Conservation (phyloP, 2,113 vertebrate species). For the Dasypus novemcinctus region DNA sequence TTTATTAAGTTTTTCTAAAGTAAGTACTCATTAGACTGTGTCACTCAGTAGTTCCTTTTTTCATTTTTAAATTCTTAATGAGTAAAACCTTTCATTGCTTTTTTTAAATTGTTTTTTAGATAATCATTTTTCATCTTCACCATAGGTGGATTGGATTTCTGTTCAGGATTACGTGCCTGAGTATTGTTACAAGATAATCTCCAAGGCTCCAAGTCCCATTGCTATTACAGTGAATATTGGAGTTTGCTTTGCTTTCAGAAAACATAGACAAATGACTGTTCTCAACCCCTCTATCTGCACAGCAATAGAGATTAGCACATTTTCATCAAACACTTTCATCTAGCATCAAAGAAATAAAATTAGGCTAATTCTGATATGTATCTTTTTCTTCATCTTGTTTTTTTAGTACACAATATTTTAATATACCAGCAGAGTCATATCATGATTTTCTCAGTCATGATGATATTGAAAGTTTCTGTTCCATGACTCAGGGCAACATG, state of each 20-base stretch:
- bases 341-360: constrained; percentile 78
- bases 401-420: background rate
- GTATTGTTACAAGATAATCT: background rate
- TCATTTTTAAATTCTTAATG: background rate
- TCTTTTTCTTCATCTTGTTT: constrained; percentile 57
- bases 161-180: background rate
- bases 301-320: constrained; percentile 63
- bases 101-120: background rate
- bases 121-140: background rate
- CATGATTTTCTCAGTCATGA: constrained; percentile 31
- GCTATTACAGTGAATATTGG: background rate
- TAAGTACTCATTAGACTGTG: background rate
- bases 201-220: background rate
- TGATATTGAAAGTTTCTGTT: constrained; percentile 16
- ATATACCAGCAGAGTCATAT: constrained; percentile 9
- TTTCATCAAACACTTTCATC: constrained; percentile 76
- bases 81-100: background rate
- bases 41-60: background rate
- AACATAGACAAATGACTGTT: constrained; percentile 65
- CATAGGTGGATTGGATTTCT: constrained; percentile 33
- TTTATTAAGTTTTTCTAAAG: background rate
- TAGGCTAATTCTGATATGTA: constrained; percentile 53
- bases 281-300: constrained; percentile 47
- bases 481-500: background rate
- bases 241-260: constrained; percentile 68